Base-by-base conservation (phyloP, 2,888 invertebrate genomes). In the Scaptomyza reducta region DNA sequence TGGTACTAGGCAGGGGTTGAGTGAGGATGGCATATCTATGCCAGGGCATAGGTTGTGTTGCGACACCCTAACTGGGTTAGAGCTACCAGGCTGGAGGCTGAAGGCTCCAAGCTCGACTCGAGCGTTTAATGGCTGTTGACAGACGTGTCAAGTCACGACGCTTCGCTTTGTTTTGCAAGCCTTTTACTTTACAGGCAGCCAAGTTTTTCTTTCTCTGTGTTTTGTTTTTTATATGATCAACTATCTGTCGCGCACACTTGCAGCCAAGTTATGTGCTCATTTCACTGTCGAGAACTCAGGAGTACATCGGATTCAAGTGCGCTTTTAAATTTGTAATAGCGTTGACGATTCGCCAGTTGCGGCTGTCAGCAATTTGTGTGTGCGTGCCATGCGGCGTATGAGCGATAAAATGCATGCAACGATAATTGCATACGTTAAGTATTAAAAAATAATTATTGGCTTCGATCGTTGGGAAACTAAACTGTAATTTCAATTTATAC, bases 71-170 rank as follows among this genome's bases (percentile, higher is more conserved):
- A 83, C 87, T 88, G 88, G 88, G 84, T 88, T 84, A 85, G 40
- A 16, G 83, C 71, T 69, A 68, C 74, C 71, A 63, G 78, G 54
- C 22, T 22, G 4, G 31, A 65, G 68, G 50, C 70, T 76, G 57
- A 51, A 51, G 55, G 55, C 74, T 69, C n/a, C 18, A 16, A 40
- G 27, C 33, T 33, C 33, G 49, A 49, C 18, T 72, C 77, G 75
- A 75, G 79, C 76, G 70, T 79, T 88, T 89, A 90, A 90, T 88
- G 88, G 87, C 76, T 89, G 89, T 84, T 89, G 89, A 89, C 89
- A 89, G 87, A 86, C 89, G 79, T 89, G 89, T 87, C 89, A 88
- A 74, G 72, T 70, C 65, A 71, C 74, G 62, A 31, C 31, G 27
- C 27, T 65, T 56, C 56, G 72, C 72, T 54, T 63, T 76, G 74